Percentiles rank a stretch among this genome's conserved stretches.
Conservation (phyloP, 2,888 invertebrate species). For the Drosophila paramelanica region DNA sequence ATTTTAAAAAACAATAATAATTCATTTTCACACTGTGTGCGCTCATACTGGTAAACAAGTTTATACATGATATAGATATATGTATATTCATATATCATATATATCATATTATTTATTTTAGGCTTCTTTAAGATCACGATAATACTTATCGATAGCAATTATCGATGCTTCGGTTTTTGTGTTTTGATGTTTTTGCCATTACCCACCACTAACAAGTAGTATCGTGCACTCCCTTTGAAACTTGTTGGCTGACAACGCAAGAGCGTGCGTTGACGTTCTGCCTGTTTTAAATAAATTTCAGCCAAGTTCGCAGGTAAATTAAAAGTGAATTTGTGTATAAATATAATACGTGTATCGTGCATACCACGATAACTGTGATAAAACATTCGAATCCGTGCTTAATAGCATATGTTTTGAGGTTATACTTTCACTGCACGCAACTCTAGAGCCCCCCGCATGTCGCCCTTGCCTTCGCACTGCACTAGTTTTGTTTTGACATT, state of each 20-base stretch:
- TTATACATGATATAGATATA: not conserved
- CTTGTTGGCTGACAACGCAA: conserved; percentile 84
- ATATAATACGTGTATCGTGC: not conserved
- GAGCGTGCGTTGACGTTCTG: conserved; percentile 80
- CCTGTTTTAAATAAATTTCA: conserved; percentile 72
- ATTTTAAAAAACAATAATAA: not conserved
- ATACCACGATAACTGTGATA: conserved; percentile 5
- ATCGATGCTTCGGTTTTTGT: conserved; percentile 6
- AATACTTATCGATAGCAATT: not conserved
- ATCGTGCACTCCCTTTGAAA: conserved; percentile 78
- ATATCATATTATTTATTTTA: not conserved
- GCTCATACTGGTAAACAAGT: not conserved
- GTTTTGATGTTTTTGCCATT: not conserved
- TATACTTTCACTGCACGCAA: conserved; percentile 72
- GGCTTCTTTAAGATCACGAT: not conserved
- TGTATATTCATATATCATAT: no score
- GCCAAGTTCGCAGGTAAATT: conserved; percentile 72
- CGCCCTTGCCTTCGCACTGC: conserved; percentile 35
- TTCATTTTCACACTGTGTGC: not conserved
- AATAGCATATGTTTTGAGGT: conserved; percentile 68
- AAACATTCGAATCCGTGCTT: conserved; percentile 10
- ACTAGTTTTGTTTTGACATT: conserved; percentile 66
- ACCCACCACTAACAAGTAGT: conserved; percentile 44
- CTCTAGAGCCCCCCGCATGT: conserved; percentile 12
- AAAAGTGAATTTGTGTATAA: conserved; percentile 9